phyloP scores from a whole-genome alignment of 2,888 invertebrate species.

The Ochropleura leucogaster region DNA sequence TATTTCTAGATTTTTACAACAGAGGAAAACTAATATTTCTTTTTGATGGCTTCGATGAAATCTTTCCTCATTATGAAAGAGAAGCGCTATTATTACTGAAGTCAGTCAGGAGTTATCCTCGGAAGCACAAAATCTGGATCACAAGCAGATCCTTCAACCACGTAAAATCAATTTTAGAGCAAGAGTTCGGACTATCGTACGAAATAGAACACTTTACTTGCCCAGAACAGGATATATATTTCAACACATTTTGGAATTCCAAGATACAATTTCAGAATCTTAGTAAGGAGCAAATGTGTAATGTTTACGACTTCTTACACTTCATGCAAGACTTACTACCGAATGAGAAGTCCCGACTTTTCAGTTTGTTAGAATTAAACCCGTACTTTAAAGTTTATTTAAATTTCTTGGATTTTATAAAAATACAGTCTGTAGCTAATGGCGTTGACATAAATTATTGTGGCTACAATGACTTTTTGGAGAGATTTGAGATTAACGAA shows the following conservation, averaged over 20 bases:
- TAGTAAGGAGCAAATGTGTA: slow-evolving; percentile 1
- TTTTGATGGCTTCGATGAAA: slow-evolving; percentile 34
- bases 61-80: background rate
- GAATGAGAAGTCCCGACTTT: background rate
- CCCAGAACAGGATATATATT: slow-evolving; percentile 31
- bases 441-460: slow-evolving; percentile 22
- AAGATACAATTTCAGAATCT: slow-evolving; percentile 41
- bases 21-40: slow-evolving; percentile 24
- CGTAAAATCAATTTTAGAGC: slow-evolving; percentile 25
- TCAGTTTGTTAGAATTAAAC: background rate
- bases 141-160: slow-evolving; percentile 56
- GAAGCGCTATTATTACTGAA: slow-evolving; percentile 18
- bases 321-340: background rate
- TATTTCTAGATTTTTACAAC: slow-evolving; percentile 46
- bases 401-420: slow-evolving; percentile 32
- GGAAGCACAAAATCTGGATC: slow-evolving; percentile 51
- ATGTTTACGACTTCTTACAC: background rate
- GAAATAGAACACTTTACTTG: slow-evolving; percentile 41
- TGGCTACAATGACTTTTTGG: slow-evolving; percentile 6
- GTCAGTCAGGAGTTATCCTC: slow-evolving; percentile 10
- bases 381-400: slow-evolving; percentile 1
- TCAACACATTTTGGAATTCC: slow-evolving; percentile 35
- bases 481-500: background rate
- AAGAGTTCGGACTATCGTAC: slow-evolving; percentile 38
- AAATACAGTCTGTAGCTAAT: background rate